Percentiles rank a stretch among this genome's conserved stretches.
Conservation (phyloP, 2,888 invertebrate species). For the Phyllotreta cruciferae region DNA sequence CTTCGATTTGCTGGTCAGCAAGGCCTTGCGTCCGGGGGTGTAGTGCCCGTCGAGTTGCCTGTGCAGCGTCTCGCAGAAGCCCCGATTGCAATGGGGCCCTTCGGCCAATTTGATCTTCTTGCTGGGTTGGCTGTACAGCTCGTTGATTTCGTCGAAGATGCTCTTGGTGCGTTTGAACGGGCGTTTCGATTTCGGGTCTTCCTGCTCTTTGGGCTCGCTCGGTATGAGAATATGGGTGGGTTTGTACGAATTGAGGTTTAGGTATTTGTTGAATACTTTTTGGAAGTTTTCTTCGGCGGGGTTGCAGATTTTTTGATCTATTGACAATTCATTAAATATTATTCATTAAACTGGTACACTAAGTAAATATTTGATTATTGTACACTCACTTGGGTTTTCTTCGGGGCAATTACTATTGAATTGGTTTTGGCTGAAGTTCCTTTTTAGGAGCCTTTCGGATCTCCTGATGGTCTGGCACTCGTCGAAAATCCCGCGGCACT, state of each 20-base stretch:
- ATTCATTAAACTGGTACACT: too few species aligned
- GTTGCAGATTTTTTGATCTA: too few species aligned
- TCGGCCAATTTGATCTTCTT: constrained; percentile 11
- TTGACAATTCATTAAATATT: too few species aligned
- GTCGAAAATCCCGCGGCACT: constrained; percentile 40
- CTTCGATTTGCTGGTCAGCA: constrained; percentile 26
- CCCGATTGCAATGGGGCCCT: not conserved
- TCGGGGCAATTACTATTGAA: not conserved
- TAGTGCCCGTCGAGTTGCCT: constrained; percentile 22
- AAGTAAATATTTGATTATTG: too few species aligned
- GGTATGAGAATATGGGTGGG: too few species aligned
- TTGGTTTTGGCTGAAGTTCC: constrained; percentile 3
- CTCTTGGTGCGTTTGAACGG: constrained; percentile 39
- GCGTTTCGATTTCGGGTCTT: not conserved
- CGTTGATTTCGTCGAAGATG: constrained; percentile 43
- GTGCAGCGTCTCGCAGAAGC: constrained; percentile 26
- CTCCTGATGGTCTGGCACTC: constrained; percentile 36
- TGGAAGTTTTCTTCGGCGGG: too few species aligned
- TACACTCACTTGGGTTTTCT: too few species aligned
- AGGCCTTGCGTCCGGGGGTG: constrained; percentile 9
- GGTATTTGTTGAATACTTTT: too few species aligned
- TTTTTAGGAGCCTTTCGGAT: constrained; percentile 41
- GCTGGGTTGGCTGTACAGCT: constrained; percentile 31
- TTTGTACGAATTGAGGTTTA: too few species aligned
- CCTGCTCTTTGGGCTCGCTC: not conserved